Base-by-base conservation (phyloP, 1,140 invertebrate species). In the Pachyrhynchus sulphureomaculatus region DNA sequence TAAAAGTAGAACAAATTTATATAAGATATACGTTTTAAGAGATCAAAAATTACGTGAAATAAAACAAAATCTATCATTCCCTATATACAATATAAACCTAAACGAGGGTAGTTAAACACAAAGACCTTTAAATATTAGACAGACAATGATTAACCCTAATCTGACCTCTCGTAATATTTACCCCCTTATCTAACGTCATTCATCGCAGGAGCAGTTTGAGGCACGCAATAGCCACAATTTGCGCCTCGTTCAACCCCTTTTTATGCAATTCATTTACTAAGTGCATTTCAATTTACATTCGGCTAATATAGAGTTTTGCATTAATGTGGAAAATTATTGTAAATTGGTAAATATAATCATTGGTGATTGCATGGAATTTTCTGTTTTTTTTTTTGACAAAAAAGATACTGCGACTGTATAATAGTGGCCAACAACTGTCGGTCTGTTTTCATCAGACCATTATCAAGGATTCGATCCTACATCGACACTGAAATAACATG, bases 181-280 rank as follows among this genome's bases (percentile, higher is more conserved):
- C 5, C 18, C 36, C 13, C 56, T 51, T 59, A 59, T 59, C 56
- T 47, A 36, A 48, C 45, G 37, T 51, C 47, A 49, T 49, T 51
- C 47, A 49, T 49, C 47, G 15, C 39, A 4, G 47, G 34, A 15
- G 18, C 21, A 21, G 21, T 33, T 58, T 13, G 42, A 13, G 33
- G 47, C 56, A 59, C 56, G 56, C 55, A 48, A 47, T 13, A 39
- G 42, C 44, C 20, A 2, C 15, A 42, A 6, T 18, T 42, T 18
- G n/a, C 13, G 37, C 13, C 34, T 6, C 17, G 21, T 20, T 29
- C 26, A 15, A 37, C 42, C 54, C 54, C 54, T 49, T 59, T 59
- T 59, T 51, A 59, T 59, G 56, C 56, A 59, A 59, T 59, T 59
- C 56, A 59, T 59, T 52, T 59, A 21, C 47, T 59, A 51, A 59